A percentile compares a stretch with the other conserved stretches of the same genome.
These are phyloP conservation scores for Zaprionus ornatus DNA, from an alignment of 1,140 invertebrate genomes.

Conservation along the genomic window DNA sequence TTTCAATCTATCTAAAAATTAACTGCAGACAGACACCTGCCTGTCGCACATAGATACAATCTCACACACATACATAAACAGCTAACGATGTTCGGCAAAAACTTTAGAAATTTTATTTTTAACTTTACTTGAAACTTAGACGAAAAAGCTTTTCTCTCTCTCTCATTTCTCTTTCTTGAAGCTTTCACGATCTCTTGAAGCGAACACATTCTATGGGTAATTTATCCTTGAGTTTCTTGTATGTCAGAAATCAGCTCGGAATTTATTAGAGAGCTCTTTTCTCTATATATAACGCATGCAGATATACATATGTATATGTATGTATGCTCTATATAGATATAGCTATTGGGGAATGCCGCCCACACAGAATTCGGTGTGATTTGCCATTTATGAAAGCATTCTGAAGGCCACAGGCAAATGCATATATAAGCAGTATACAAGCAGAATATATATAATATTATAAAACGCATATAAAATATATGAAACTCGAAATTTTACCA, in stretches of 20 bases:
- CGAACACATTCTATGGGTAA: conserved; percentile 45
- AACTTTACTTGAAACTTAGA: conserved; percentile 68
- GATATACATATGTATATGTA: conserved; percentile 17
- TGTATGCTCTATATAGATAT: conserved; percentile 5
- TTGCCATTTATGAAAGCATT: conserved; percentile 36
- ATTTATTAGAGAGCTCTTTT: conserved; percentile 55
- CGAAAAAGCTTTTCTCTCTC: conserved; percentile 66
- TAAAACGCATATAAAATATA: neutral
- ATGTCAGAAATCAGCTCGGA: conserved; percentile 54
- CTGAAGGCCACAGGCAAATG: conserved; percentile 50
- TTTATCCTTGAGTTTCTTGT: conserved; percentile 73
- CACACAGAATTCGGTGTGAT: conserved; percentile 23
- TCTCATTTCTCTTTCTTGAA: neutral
- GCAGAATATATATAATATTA: neutral
- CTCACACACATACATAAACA: conserved; percentile 37
- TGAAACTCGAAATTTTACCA: neutral
- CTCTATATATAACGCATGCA: conserved; percentile 18
- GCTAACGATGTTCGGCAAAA: neutral
- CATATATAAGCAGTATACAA: neutral
- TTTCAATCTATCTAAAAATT: conserved; percentile 70
- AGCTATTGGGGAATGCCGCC: conserved; percentile 30
- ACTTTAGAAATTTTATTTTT: conserved; percentile 70
- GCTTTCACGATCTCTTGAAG: conserved; percentile 71
- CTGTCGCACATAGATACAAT: conserved; percentile 24
- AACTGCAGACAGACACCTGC: conserved; percentile 80